Conservation (phyloP, 1,140 invertebrate species). For the Hestina assimilis region DNA sequence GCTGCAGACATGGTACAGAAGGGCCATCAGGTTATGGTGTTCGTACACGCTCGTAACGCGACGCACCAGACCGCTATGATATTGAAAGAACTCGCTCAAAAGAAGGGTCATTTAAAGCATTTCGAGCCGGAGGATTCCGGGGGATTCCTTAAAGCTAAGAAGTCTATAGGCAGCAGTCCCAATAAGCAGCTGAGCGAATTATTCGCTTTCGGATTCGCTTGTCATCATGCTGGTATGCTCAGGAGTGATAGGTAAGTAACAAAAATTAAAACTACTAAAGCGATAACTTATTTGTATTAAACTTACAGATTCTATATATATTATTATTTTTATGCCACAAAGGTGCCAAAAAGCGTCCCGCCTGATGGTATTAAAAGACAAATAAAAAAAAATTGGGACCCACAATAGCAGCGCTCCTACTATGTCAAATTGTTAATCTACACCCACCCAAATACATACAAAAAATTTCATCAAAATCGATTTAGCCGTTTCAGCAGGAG, state of each 20-base stretch:
- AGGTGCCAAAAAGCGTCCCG: no score
- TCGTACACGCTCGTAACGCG: constrained; percentile 98
- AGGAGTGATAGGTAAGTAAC: constrained; percentile 86
- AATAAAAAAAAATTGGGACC: no score
- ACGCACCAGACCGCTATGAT: constrained; percentile 92
- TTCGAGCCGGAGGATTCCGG: constrained; percentile 83
- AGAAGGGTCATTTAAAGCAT: constrained; percentile 84
- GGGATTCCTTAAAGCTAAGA: constrained; percentile 81
- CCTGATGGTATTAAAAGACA: no score
- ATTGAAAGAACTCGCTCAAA: constrained; percentile 87
- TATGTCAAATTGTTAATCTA: no score
- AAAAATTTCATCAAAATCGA: no score
- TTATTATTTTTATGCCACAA: no score
- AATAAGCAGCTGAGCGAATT: constrained; percentile 90
- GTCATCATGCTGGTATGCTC: constrained; percentile 98
- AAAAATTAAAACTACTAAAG: no score
- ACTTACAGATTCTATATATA: no score
- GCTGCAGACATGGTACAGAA: constrained; percentile 90
- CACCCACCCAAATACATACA: no score
- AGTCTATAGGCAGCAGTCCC: constrained; percentile 83
- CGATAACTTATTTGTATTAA: no score
- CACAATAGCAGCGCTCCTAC: no score
- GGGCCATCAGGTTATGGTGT: constrained; percentile 99
- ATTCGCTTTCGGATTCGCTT: constrained; percentile 92
- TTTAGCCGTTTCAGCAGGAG: no score